Evolutionary conservation across 2,888 invertebrate species (phyloP).

Genomic region (Netelia melanura): DNA sequence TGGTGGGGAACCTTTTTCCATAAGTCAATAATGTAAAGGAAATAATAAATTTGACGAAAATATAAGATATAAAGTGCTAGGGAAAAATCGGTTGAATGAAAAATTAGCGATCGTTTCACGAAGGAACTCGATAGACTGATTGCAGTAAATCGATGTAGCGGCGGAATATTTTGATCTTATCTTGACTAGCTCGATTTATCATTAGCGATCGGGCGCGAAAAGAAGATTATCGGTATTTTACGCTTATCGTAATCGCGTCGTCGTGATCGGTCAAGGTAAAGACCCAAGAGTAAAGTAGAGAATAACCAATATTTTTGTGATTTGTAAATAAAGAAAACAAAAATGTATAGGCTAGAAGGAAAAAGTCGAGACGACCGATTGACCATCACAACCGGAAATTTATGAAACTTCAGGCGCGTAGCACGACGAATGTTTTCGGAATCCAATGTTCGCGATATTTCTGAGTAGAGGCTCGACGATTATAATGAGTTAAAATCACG

Average conservation of each 20-base stretch:
- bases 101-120: too few species aligned
- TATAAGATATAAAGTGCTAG: background rate
- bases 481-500: too few species aligned
- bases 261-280: slow-evolving; percentile 4
- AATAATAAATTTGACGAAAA: too few species aligned
- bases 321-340: too few species aligned
- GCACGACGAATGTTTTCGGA: too few species aligned
- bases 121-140: too few species aligned
- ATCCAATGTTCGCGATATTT: too few species aligned
- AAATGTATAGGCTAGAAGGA: background rate
- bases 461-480: background rate
- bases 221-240: background rate
- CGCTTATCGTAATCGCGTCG: slow-evolving; percentile 32
- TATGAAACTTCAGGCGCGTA: background rate
- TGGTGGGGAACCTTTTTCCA: too few species aligned
- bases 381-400: background rate
- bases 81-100: too few species aligned
- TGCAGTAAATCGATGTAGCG: background rate
- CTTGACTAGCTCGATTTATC: slow-evolving; percentile 25
- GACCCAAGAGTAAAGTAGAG: background rate
- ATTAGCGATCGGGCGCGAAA: background rate
- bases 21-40: background rate
- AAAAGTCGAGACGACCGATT: background rate
- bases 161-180: background rate
- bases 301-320: background rate